Percentiles rank a stretch among this genome's conserved stretches.
phyloP scores from a whole-genome alignment of 2,113 vertebrate genomes.

The Rhombomys opimus region DNA sequence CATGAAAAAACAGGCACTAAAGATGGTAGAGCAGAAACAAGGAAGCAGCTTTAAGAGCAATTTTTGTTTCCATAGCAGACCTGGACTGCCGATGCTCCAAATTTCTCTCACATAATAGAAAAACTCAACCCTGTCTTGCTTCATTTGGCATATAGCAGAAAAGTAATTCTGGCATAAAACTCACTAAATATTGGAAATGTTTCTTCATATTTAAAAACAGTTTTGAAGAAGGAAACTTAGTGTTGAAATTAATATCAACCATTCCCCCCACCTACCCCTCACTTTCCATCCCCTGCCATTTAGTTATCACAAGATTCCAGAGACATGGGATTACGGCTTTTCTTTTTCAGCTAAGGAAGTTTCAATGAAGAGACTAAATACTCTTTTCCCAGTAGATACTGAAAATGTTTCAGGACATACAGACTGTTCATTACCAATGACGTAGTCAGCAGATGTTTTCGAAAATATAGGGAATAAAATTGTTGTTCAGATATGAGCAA shows the following conservation, averaged over 20 bases:
- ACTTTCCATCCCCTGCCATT: not conserved
- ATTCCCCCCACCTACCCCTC: not conserved
- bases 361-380: not conserved
- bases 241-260: not conserved
- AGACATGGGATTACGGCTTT: not conserved
- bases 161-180: not conserved
- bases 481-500: not conserved
- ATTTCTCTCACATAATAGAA: not conserved
- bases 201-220: not conserved
- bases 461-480: not conserved
- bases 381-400: not conserved
- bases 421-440: not conserved
- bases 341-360: not conserved
- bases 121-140: not conserved
- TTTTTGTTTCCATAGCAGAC: not conserved
- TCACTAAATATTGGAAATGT: not conserved
- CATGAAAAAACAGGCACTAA: not conserved
- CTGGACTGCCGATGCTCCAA: not conserved
- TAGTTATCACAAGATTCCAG: not conserved
- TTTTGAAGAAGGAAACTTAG: not conserved
- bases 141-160: not conserved
- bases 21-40: not conserved
- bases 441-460: not conserved
- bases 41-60: not conserved
- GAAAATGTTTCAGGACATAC: not conserved